Evolutionary conservation across 2,113 vertebrate species (phyloP).

Genomic region (Pogona vitticeps): DNA sequence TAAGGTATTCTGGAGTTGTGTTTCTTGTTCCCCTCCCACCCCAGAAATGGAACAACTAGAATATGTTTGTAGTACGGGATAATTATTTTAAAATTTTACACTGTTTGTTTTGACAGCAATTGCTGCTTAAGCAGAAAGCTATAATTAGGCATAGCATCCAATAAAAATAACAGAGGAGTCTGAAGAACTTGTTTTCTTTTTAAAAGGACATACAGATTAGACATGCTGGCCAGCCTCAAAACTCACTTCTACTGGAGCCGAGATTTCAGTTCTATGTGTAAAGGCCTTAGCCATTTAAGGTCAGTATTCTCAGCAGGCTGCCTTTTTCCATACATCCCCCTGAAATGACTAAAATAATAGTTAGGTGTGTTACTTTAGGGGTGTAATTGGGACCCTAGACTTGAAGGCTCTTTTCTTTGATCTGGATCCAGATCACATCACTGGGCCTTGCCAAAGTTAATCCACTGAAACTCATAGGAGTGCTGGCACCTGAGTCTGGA

Average conservation of each 20-base stretch:
- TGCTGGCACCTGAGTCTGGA: no score
- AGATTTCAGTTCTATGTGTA: neutral
- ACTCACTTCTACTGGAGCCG: neutral
- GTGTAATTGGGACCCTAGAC: no score
- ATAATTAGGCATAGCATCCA: conserved; percentile 32
- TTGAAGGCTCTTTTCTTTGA: no score
- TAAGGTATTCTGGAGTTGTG: neutral
- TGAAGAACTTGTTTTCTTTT: conserved; percentile 14
- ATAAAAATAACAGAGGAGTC: conserved; percentile 32
- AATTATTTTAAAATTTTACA: conserved; percentile 43
- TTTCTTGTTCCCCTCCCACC: neutral
- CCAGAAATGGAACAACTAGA: conserved; percentile 17
- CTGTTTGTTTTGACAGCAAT: conserved; percentile 31
- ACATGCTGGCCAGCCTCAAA: neutral
- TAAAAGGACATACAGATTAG: neutral
- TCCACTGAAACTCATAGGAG: no score
- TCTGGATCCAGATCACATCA: no score
- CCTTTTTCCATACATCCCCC: neutral
- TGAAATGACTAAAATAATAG: neutral
- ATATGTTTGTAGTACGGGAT: conserved; percentile 29
- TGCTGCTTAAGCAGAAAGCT: conserved; percentile 31
- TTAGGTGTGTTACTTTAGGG: no score
- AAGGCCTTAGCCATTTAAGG: neutral
- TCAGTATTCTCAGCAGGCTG: neutral
- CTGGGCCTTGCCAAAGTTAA: no score